These are phyloP conservation scores for Erethizon dorsatum DNA, from an alignment of 2,797 vertebrate genomes.

Conservation along the genomic window DNA sequence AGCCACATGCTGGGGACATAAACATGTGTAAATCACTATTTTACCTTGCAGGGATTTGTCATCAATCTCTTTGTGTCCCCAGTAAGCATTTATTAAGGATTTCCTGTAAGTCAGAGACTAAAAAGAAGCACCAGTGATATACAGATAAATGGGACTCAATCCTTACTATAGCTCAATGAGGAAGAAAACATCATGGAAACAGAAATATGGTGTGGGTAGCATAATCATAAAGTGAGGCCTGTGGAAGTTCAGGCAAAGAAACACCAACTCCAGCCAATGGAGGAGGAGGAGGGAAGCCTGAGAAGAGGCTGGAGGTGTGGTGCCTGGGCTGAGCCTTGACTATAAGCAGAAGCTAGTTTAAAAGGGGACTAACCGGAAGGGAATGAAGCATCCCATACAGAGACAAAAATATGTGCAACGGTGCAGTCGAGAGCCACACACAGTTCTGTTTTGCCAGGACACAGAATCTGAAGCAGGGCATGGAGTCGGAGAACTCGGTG, in stretches of 20 bases:
- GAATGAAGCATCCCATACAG: background rate
- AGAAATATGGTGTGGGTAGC: background rate
- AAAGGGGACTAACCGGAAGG: background rate
- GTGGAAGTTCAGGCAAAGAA: background rate
- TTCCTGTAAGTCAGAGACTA: background rate
- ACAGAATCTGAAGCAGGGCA: background rate
- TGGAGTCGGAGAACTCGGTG: background rate
- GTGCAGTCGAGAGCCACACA: background rate
- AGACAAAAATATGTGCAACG: background rate
- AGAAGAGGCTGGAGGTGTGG: background rate
- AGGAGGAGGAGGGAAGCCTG: background rate
- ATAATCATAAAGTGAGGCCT: background rate
- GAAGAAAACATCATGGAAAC: background rate
- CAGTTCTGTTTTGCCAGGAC: background rate
- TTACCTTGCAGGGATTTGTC: conserved; percentile 25
- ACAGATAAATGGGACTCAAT: background rate
- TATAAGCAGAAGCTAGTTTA: background rate
- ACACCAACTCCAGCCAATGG: background rate
- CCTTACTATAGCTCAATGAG: background rate
- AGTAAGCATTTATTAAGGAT: background rate
- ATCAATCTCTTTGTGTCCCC: background rate
- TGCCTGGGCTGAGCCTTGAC: background rate
- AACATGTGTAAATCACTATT: background rate
- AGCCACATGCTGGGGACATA: background rate
- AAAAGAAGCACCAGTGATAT: background rate